Conservation (phyloP, 2,797 vertebrate genomes). For the Loriculus beryllinus region DNA sequence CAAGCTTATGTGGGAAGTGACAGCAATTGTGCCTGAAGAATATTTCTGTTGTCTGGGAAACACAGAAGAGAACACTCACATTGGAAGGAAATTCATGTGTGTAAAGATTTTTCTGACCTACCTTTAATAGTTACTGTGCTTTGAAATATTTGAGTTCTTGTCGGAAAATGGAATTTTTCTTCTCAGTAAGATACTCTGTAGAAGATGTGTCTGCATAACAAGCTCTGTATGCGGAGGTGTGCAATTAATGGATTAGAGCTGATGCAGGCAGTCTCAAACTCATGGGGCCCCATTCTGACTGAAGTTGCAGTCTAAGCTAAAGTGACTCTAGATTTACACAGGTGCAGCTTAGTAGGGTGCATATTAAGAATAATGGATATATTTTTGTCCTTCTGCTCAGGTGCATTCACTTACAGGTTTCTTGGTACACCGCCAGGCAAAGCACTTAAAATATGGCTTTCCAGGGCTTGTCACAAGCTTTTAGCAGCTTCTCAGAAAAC, state of each 20-base stretch:
- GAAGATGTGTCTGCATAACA: neutral
- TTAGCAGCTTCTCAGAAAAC: neutral
- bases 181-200: neutral
- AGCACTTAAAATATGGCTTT: neutral
- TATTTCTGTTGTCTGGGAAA: neutral
- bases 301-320: neutral
- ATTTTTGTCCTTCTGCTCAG: neutral
- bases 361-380: neutral
- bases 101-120: neutral
- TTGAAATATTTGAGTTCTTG: neutral
- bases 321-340: neutral
- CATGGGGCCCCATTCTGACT: neutral
- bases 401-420: neutral
- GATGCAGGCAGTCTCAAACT: neutral
- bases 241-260: neutral
- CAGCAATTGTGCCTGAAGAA: neutral
- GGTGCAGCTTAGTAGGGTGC: neutral
- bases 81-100: neutral
- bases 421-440: neutral
- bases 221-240: accelerated
- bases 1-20: neutral
- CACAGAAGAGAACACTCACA: accelerated
- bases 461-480: neutral
- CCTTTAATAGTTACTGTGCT: neutral
- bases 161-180: neutral